phyloP scores from a whole-genome alignment of 2,888 invertebrate species.

The Lamproptera curius region DNA sequence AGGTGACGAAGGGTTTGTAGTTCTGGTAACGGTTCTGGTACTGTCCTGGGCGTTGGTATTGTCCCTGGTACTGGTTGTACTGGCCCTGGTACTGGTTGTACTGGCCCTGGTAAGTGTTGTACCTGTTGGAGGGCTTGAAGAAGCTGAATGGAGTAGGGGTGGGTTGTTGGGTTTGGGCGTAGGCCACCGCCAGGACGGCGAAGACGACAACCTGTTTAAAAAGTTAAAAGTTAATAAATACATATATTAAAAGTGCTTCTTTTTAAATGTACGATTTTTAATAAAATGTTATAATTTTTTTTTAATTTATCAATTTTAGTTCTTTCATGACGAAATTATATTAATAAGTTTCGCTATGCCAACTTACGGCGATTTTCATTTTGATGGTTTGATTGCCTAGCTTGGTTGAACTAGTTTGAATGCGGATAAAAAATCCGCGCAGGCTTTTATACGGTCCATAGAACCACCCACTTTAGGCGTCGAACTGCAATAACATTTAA shows the following conservation, averaged over 20 bases:
- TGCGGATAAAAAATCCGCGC: constrained; percentile 63
- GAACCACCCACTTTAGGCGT: constrained; percentile 61
- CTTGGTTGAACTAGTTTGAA: constrained; percentile 67
- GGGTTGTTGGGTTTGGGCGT: constrained; percentile 41
- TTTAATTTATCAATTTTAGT: no score
- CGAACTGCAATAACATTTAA: constrained; percentile 64
- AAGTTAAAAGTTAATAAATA: no score
- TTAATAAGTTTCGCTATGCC: constrained; percentile 9
- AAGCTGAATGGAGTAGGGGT: constrained; percentile 21
- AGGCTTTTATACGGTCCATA: constrained; percentile 60
- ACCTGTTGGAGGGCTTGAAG: constrained; percentile 23
- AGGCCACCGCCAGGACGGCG: constrained; percentile 48
- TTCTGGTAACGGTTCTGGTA: constrained; percentile 18
- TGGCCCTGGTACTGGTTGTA: constrained; percentile 24
- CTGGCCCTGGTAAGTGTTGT: constrained; percentile 13
- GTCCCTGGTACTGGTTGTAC: constrained; percentile 19
- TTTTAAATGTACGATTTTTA: not conserved
- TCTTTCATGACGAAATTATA: no score
- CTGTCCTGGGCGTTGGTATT: constrained; percentile 22
- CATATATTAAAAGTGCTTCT: no score
- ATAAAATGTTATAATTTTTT: no score
- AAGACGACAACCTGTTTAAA: constrained; percentile 36
- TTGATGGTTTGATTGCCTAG: constrained; percentile 40
- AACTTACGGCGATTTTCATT: constrained; percentile 65
- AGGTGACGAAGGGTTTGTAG: constrained; percentile 25